phyloP scores from a whole-genome alignment of 2,888 invertebrate species.

The Cephus sareptanus region DNA sequence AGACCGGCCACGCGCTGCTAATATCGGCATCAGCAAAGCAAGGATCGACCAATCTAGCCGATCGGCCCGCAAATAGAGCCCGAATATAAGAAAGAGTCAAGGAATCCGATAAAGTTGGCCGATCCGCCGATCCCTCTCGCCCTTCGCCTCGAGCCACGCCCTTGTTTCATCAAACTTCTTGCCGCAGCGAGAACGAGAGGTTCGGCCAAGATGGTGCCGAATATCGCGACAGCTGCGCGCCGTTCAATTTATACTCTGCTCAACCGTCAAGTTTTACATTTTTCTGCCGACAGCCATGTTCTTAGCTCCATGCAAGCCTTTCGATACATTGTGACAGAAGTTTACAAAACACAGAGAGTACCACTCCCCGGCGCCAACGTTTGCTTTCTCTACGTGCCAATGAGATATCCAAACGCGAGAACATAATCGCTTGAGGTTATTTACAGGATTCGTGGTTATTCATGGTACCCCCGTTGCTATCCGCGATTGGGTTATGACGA shows the following conservation, averaged over 20 bases:
- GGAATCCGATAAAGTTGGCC: not conserved
- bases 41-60: not conserved
- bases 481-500: not conserved
- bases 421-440: not conserved
- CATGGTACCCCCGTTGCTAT: not conserved
- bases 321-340: not conserved
- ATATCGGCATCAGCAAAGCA: not conserved
- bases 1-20: not conserved
- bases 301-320: too few relatives aligned
- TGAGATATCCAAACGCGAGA: not conserved
- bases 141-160: not conserved
- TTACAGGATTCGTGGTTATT: not conserved
- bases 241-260: not conserved
- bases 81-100: not conserved
- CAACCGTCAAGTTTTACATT: not conserved
- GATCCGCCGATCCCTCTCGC: not conserved
- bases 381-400: not conserved
- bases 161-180: not conserved
- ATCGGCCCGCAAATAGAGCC: not conserved
- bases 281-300: not conserved
- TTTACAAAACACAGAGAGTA: not conserved
- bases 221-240: not conserved
- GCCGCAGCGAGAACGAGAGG: not conserved
- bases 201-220: not conserved
- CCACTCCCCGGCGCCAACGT: not conserved